Conservation (phyloP, 2,888 invertebrate species). For the Pegoplata infirma region DNA sequence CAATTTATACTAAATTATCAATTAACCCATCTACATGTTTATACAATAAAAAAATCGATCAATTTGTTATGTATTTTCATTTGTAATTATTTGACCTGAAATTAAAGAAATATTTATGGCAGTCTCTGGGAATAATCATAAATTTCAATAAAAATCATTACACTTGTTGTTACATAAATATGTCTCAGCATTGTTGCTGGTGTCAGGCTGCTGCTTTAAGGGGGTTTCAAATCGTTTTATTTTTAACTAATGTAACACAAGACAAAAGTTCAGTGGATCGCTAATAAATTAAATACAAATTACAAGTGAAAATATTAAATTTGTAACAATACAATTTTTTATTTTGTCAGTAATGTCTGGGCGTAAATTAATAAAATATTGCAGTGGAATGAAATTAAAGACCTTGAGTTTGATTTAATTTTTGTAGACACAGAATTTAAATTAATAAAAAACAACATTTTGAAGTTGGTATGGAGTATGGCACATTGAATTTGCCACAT, state of each 20-base stretch:
- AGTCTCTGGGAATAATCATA: conserved; percentile 15
- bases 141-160: conserved; percentile 35
- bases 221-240: background rate
- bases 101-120: conserved; percentile 10
- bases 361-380: background rate
- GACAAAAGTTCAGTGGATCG: conserved; percentile 36
- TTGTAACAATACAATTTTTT: background rate
- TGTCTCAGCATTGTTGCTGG: background rate
- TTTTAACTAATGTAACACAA: background rate
- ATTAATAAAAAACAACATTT: too few species aligned
- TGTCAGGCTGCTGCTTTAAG: background rate
- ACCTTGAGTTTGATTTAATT: background rate
- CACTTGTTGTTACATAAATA: conserved; percentile 15
- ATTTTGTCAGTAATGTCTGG: background rate
- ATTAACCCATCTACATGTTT: background rate
- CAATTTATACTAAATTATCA: background rate
- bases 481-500: too few species aligned
- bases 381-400: background rate
- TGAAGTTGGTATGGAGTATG: too few species aligned
- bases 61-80: background rate
- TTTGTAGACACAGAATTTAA: too few species aligned
- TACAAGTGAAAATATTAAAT: background rate
- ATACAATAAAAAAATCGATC: background rate
- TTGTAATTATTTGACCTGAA: conserved; percentile 30
- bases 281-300: conserved; percentile 37